phyloP scores from a whole-genome alignment of 2,113 vertebrate species.

The Choloepus hoffmanni region DNA sequence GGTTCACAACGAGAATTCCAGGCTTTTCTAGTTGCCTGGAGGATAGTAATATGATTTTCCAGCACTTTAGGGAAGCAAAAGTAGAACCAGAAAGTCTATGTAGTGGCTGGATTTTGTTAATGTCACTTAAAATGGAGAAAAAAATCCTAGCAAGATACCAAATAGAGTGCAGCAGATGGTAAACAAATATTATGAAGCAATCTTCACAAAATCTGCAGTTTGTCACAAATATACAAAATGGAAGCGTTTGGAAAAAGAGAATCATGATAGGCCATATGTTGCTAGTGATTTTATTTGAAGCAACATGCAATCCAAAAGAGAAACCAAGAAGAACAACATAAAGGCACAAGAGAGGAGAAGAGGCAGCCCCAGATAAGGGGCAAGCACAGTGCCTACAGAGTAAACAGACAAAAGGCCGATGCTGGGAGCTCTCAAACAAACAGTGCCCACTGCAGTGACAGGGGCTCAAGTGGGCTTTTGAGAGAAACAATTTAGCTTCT shows the following conservation, averaged over 20 bases:
- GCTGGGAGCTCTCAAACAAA: not conserved
- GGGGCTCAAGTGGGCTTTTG: not conserved
- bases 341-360: constrained; percentile 77
- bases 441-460: not conserved
- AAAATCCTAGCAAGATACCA: constrained; percentile 84
- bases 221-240: constrained; percentile 84
- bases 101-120: constrained; percentile 86
- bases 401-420: not conserved
- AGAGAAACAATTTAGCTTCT: constrained; percentile 31
- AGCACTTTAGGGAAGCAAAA: constrained; percentile 86
- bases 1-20: constrained; percentile 76
- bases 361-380: constrained; percentile 79
- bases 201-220: constrained; percentile 86
- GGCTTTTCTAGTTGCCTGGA: constrained; percentile 82
- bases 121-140: constrained; percentile 86
- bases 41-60: constrained; percentile 85
- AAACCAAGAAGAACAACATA: constrained; percentile 73
- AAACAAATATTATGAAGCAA: constrained; percentile 88
- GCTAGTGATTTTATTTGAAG: constrained; percentile 77
- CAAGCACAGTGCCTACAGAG: constrained; percentile 41
- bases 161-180: constrained; percentile 88
- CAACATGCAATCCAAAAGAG: constrained; percentile 50
- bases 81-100: constrained; percentile 82
- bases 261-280: constrained; percentile 87
- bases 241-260: constrained; percentile 84